These are phyloP conservation scores for Lasioglossum calceatum DNA, from an alignment of 2,888 invertebrate species.

Conservation along the genomic window DNA sequence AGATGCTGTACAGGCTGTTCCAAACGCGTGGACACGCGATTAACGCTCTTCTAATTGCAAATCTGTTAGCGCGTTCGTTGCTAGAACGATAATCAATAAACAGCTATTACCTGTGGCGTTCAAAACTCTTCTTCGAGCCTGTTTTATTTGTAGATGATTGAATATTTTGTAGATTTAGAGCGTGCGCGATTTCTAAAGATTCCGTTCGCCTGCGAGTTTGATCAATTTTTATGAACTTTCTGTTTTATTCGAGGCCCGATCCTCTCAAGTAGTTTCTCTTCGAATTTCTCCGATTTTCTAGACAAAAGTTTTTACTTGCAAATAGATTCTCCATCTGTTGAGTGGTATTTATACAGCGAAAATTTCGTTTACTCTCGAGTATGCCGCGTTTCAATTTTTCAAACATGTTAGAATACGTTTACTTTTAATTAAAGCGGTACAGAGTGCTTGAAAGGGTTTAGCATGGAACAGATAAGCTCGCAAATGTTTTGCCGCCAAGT, in stretches of 20 bases:
- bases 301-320: neutral
- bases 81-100: neutral
- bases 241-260: neutral
- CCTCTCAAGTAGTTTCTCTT: neutral
- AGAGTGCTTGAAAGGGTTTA: neutral
- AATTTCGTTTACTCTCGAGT: neutral
- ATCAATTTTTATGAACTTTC: slow-evolving; percentile 1
- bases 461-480: neutral
- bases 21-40: neutral
- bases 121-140: too few species aligned
- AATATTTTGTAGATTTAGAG: neutral
- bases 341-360: neutral
- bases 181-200: neutral
- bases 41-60: neutral
- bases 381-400: neutral
- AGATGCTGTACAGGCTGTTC: neutral
- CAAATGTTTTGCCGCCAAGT: neutral
- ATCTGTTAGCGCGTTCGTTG: neutral
- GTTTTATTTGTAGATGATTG: neutral
- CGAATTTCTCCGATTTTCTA: neutral
- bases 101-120: too few species aligned
- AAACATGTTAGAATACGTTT: neutral
- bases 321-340: neutral
- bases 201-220: neutral
- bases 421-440: neutral